Evolutionary conservation across 2,113 vertebrate species (phyloP).

Genomic region (Eptatretus burgeri): DNA sequence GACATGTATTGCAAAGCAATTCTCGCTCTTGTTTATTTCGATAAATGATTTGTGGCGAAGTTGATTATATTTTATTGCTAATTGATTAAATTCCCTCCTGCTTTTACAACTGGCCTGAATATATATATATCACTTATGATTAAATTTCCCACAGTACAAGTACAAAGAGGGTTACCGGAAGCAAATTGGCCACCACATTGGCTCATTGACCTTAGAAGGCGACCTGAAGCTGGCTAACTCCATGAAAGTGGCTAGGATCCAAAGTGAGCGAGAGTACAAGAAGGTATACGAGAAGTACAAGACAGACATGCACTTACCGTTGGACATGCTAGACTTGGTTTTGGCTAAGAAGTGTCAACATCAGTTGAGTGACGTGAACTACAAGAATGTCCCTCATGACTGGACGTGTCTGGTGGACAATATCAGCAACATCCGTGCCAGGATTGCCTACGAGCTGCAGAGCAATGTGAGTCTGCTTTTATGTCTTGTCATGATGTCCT

Average conservation of each 20-base stretch:
- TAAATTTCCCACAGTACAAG: constrained; percentile 12
- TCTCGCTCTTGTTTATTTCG: too few relatives aligned
- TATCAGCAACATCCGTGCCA: constrained; percentile 29
- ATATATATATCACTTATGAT: too few relatives aligned
- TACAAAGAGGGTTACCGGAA: constrained; percentile 60
- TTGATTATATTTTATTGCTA: too few relatives aligned
- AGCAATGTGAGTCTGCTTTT: constrained; percentile 36
- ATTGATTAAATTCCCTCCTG: too few relatives aligned
- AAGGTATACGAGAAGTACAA: constrained; percentile 56
- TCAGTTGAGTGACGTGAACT: constrained; percentile 65
- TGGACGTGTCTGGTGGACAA: constrained; percentile 73
- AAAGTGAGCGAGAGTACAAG: constrained; percentile 50
- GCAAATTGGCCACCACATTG: constrained; percentile 76
- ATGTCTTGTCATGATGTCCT: neutral
- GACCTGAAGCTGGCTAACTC: constrained; percentile 52
- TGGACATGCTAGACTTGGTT: constrained; percentile 60
- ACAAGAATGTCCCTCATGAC: constrained; percentile 49
- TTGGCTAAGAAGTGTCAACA: constrained; percentile 73
- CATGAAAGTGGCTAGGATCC: constrained; percentile 48
- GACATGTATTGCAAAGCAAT: too few relatives aligned
- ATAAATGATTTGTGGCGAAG: too few relatives aligned
- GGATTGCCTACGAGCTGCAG: constrained; percentile 58
- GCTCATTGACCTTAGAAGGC: constrained; percentile 37
- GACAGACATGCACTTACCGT: constrained; percentile 42
- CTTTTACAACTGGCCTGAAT: too few relatives aligned